phyloP scores from a whole-genome alignment of 1,140 invertebrate species.

The Asbolus verrucosus region DNA sequence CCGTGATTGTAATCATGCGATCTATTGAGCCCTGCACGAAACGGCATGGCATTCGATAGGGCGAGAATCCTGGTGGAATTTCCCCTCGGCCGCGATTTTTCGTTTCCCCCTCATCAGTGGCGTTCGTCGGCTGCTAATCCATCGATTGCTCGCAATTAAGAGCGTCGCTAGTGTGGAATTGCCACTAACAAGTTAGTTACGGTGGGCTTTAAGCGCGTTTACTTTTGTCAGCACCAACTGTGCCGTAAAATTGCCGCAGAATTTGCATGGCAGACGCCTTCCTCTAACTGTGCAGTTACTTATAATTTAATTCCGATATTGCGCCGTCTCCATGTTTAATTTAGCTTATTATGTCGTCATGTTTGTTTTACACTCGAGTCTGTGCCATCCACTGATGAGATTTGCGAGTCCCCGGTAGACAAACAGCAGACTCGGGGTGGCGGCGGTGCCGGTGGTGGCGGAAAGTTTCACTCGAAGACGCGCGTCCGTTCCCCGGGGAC shows the following conservation, averaged over 20 bases:
- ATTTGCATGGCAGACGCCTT: constrained; percentile 49
- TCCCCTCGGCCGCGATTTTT: not conserved
- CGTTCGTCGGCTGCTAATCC: constrained; percentile 15
- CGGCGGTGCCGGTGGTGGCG: not conserved
- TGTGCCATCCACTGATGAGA: constrained; percentile 55
- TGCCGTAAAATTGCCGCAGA: constrained; percentile 45
- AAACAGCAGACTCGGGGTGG: not conserved
- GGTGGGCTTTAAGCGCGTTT: constrained; percentile 39
- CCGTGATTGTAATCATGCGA: too few relatives aligned
- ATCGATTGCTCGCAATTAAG: constrained; percentile 19
- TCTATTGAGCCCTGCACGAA: too few relatives aligned
- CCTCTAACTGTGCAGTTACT: constrained; percentile 41
- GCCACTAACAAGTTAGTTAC: constrained; percentile 38
- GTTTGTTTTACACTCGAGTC: constrained; percentile 57
- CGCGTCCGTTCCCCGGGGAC: constrained; percentile 30
- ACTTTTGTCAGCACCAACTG: constrained; percentile 44
- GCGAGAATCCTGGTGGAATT: too few relatives aligned
- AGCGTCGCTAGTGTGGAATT: constrained; percentile 20
- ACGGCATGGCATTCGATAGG: too few relatives aligned
- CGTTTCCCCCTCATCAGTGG: too few relatives aligned
- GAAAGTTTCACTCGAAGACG: constrained; percentile 15
- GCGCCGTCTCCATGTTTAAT: constrained; percentile 56
- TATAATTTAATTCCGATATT: constrained; percentile 58
- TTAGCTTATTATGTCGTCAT: constrained; percentile 59
- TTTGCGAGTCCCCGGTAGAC: constrained; percentile 49